phyloP scores from a whole-genome alignment of 2,797 vertebrate species.

The Neosalanx taihuensis region DNA sequence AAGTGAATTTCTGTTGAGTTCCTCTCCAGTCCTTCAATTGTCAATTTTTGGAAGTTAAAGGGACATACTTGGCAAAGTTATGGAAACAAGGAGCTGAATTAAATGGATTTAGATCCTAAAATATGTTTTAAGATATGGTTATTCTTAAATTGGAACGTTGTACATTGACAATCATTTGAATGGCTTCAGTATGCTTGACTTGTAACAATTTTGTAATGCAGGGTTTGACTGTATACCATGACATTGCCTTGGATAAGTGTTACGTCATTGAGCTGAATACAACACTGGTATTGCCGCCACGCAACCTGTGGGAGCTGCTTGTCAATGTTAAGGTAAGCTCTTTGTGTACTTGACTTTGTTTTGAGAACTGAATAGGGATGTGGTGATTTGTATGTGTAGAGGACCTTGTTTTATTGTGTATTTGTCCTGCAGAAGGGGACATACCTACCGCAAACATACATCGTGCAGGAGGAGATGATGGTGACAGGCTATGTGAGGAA shows the following conservation, averaged over 20 bases:
- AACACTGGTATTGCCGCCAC: constrained; percentile 87
- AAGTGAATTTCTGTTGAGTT: too few relatives aligned
- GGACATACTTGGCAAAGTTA: too few relatives aligned
- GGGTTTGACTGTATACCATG: constrained; percentile 92
- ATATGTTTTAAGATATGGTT: not conserved
- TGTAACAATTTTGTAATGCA: constrained; percentile 43
- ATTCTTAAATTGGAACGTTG: not conserved
- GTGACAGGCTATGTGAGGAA: constrained; percentile 85
- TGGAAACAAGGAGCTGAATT: too few relatives aligned
- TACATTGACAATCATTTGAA: not conserved
- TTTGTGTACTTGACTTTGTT: not conserved
- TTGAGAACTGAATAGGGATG: not conserved
- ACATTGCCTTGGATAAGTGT: constrained; percentile 91
- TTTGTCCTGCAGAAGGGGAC: constrained; percentile 81
- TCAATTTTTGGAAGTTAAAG: too few relatives aligned
- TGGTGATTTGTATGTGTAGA: not conserved
- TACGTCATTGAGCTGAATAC: constrained; percentile 93
- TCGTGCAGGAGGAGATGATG: constrained; percentile 93
- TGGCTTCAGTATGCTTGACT: constrained; percentile 3
- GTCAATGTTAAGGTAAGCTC: constrained; percentile 86
- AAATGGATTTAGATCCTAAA: too few relatives aligned
- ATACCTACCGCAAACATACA: constrained; percentile 92
- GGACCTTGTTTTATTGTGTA: constrained; percentile 17
- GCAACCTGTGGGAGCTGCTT: constrained; percentile 92
- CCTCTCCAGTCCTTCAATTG: too few relatives aligned